Percentiles rank a stretch among this genome's conserved stretches.
phyloP scores from a whole-genome alignment of 1,140 invertebrate genomes.

The Cherax destructor region DNA sequence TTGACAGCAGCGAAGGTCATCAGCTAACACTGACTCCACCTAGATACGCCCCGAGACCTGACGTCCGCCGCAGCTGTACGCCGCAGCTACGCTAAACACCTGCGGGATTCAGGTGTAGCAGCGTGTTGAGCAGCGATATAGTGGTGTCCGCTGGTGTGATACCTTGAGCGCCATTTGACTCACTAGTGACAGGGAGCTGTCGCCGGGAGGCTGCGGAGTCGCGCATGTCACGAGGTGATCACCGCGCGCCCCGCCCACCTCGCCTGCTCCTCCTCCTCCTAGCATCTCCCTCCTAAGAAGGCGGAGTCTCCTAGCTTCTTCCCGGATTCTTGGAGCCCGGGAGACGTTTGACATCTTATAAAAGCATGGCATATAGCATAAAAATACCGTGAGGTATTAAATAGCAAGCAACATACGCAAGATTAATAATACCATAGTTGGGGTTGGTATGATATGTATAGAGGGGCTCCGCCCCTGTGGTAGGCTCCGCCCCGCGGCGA shows the following conservation, averaged over 20 bases:
- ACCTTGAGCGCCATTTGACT: slow-evolving; percentile 68
- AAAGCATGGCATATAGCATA: not conserved
- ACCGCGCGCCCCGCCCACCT: slow-evolving; percentile 29
- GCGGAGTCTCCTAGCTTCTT: slow-evolving; percentile 35
- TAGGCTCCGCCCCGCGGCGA: not conserved
- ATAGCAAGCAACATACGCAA: slow-evolving; percentile 7
- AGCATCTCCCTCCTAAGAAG: slow-evolving; percentile 3
- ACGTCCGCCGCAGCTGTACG: slow-evolving; percentile 19
- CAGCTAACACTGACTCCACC: slow-evolving; percentile 76
- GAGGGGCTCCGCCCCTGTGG: slow-evolving; percentile 22
- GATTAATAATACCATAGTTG: not conserved
- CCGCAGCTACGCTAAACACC: slow-evolving; percentile 40
- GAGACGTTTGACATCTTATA: not conserved
- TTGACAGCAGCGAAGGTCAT: slow-evolving; percentile 64
- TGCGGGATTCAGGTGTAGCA: slow-evolving; percentile 48
- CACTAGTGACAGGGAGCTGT: slow-evolving; percentile 64
- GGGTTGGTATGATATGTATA: not conserved
- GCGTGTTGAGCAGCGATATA: slow-evolving; percentile 36
- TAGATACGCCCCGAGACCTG: slow-evolving; percentile 73
- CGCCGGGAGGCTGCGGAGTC: slow-evolving; percentile 53
- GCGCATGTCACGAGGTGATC: slow-evolving; percentile 59
- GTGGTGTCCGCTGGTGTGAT: slow-evolving; percentile 54
- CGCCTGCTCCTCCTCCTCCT: slow-evolving; percentile 11
- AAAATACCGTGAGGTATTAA: not conserved
- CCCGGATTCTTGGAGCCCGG: not conserved